Evolutionary conservation across 2,888 invertebrate species (phyloP).

Genomic region (Diadegma fenestrale): DNA sequence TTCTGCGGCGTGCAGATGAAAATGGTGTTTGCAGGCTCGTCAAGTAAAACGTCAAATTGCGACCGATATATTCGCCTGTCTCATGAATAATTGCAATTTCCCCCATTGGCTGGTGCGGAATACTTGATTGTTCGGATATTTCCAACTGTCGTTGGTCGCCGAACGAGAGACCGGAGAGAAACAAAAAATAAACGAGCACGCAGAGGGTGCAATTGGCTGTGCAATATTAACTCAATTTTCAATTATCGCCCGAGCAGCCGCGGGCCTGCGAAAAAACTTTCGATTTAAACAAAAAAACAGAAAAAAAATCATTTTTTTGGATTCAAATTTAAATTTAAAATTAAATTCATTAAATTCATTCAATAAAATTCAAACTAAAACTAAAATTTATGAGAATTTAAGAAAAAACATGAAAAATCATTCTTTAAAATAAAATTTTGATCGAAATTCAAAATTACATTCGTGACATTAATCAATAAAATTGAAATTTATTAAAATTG

Average conservation of each 20-base stretch:
- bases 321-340: too few relatives aligned
- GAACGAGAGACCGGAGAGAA: neutral
- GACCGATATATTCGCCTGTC: slow-evolving; percentile 15
- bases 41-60: slow-evolving; percentile 35
- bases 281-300: neutral
- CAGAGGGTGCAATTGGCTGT: neutral
- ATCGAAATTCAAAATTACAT: too few relatives aligned
- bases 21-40: slow-evolving; percentile 48
- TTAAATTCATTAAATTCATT: too few relatives aligned
- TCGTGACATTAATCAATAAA: too few relatives aligned
- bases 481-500: too few relatives aligned
- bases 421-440: too few relatives aligned
- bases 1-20: slow-evolving; percentile 39
- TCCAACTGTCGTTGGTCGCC: neutral
- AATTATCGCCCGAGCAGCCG: neutral
- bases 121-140: slow-evolving; percentile 7
- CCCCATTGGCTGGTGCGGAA: slow-evolving; percentile 17
- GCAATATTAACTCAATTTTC: neutral
- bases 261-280: neutral
- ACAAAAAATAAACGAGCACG: neutral
- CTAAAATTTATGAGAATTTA: too few relatives aligned
- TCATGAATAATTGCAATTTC: slow-evolving; percentile 38
- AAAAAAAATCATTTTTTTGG: neutral
- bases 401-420: too few relatives aligned
- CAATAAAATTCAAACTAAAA: too few relatives aligned